Evolutionary conservation across 1,140 invertebrate genomes (phyloP).

Genomic region (Sinella curviseta): DNA sequence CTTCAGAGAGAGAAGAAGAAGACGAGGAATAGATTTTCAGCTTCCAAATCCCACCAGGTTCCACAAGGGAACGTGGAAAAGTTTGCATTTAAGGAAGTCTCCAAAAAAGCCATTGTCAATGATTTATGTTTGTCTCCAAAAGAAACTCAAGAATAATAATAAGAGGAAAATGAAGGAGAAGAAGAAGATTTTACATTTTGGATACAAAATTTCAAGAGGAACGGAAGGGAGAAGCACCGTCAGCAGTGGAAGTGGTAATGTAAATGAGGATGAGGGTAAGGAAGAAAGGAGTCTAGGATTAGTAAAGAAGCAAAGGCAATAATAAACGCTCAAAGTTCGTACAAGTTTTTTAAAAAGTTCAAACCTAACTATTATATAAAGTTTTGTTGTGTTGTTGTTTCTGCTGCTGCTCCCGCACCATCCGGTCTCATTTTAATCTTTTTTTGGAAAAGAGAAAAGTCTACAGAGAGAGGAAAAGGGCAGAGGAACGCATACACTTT

Average conservation of each 20-base stretch:
- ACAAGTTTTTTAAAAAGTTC: neutral
- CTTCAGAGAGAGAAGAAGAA: too few relatives aligned
- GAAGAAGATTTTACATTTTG: too few relatives aligned
- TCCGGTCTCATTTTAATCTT: neutral
- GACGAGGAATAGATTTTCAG: neutral
- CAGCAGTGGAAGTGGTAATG: too few relatives aligned
- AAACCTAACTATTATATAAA: neutral
- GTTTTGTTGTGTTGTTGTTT: neutral
- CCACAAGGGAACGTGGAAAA: neutral
- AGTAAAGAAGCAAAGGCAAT: neutral
- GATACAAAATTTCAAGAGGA: too few relatives aligned
- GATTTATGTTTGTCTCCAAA: conserved; percentile 12
- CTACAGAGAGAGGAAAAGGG: too few relatives aligned
- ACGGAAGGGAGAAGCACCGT: too few relatives aligned
- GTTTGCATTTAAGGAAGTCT: neutral
- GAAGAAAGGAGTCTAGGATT: too few relatives aligned
- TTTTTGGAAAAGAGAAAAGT: too few relatives aligned
- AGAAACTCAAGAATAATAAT: too few relatives aligned
- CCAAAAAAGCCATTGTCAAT: neutral
- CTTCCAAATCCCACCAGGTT: neutral
- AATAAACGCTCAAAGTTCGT: neutral
- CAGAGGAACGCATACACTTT: too few relatives aligned
- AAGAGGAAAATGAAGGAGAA: too few relatives aligned
- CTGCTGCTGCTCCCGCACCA: neutral
- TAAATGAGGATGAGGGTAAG: neutral